phyloP scores from a whole-genome alignment of 92 coral and sea anemone genomes.

The Ricordea florida region DNA sequence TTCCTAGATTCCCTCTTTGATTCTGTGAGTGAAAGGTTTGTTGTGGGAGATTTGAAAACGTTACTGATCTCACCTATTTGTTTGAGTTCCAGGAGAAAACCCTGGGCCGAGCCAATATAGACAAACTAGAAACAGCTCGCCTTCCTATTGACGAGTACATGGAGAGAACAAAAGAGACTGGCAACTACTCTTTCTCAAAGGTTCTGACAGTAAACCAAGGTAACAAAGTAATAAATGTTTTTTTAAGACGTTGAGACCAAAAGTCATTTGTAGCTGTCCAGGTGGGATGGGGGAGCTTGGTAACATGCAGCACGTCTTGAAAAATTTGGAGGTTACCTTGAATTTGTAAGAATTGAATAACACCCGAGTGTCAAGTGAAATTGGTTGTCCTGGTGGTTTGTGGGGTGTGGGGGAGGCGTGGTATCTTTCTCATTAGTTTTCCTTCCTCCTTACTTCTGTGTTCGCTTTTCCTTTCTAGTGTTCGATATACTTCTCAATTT shows the following conservation, averaged over 20 bases:
- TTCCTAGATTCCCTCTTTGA: not conserved
- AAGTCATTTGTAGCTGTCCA: too few species aligned
- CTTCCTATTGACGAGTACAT: constrained; percentile 70
- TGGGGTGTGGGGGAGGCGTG: not conserved
- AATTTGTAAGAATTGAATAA: too few species aligned
- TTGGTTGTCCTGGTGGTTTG: too few species aligned
- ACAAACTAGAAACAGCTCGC: constrained; percentile 44
- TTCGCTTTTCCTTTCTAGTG: constrained; percentile 16
- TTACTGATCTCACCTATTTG: not conserved
- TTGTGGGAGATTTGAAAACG: not conserved
- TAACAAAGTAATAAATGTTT: not conserved
- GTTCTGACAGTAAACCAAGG: constrained; percentile 71
- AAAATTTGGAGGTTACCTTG: too few species aligned
- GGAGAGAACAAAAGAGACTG: constrained; percentile 28
- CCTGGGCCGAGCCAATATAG: constrained; percentile 14
- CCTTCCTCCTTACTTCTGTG: not conserved
- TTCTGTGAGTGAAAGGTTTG: too few species aligned
- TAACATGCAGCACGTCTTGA: too few species aligned
- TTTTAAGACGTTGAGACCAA: not conserved
- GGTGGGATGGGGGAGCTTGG: too few species aligned
- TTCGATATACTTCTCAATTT: constrained; percentile 63
- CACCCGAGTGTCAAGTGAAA: too few species aligned
- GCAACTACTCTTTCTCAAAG: constrained; percentile 58
- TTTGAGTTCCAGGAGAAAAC: constrained; percentile 22
- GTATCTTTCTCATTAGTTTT: not conserved